A percentile compares a stretch with the other conserved stretches of the same genome.
Evolutionary conservation across 1,140 invertebrate species (phyloP).

Genomic region (Protaetia brevitarsis): DNA sequence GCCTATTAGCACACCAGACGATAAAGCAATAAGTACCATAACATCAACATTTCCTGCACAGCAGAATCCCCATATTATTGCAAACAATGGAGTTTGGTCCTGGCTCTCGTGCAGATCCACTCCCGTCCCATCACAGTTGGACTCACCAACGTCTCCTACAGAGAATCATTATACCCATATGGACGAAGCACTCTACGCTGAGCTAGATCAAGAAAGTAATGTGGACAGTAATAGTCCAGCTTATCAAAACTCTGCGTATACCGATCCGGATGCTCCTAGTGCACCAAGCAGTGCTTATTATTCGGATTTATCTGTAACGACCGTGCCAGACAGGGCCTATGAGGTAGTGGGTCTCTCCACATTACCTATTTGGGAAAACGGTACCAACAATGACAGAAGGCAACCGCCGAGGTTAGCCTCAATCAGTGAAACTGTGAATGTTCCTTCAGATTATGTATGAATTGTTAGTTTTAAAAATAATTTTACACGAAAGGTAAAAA

Average conservation of each 20-base stretch:
- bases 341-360: slow-evolving; percentile 55
- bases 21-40: slow-evolving; percentile 38
- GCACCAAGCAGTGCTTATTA: slow-evolving; percentile 70
- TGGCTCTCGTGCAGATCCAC: slow-evolving; percentile 58
- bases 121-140: slow-evolving; percentile 49
- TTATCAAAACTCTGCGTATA: slow-evolving; percentile 69
- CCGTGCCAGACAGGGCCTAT: slow-evolving; percentile 55
- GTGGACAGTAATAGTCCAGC: slow-evolving; percentile 56
- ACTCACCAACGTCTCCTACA: slow-evolving; percentile 52
- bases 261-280: slow-evolving; percentile 64
- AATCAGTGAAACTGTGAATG: slow-evolving; percentile 60
- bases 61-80: slow-evolving; percentile 8
- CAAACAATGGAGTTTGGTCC: slow-evolving; percentile 62
- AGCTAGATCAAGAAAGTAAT: slow-evolving; percentile 57
- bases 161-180: slow-evolving; percentile 71
- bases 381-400: slow-evolving; percentile 40
- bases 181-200: slow-evolving; percentile 67
- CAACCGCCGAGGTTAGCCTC: slow-evolving; percentile 56
- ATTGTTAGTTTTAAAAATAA: neutral
- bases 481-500: neutral
- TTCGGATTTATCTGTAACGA: slow-evolving; percentile 60
- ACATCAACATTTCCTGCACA: slow-evolving; percentile 31
- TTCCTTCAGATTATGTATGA: slow-evolving; percentile 64
- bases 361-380: slow-evolving; percentile 45
- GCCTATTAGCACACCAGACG: slow-evolving; percentile 39